Base-by-base conservation (phyloP, 2,113 vertebrate genomes). In the Pomatorhinus ruficollis region DNA sequence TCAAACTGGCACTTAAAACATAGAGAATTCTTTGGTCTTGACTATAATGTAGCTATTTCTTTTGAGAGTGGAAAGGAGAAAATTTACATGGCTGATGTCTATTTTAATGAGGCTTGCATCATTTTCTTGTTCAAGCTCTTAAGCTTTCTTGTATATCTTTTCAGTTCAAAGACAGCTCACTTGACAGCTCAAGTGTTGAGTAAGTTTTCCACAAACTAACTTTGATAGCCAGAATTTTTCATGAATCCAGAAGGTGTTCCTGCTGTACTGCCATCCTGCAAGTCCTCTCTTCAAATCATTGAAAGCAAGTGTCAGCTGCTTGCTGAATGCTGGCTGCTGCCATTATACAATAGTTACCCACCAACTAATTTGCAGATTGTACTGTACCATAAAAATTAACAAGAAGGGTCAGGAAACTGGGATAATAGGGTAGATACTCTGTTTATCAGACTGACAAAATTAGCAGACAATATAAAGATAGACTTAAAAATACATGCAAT, bases 391-490 rank as follows among this genome's bases (percentile, higher is more conserved):
- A 59, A 91, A 95, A 82, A 37, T 47, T 30, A 53, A 72, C 72
- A 66, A 91, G 87, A 66, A 93, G 47, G 65, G 64, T 87, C 40
- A 95, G 87, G 61, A 89, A 37, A 88, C 13, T 44, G 64, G 54
- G 53, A 50, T 24, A 89, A 60, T 82, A 72, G 93, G 92, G 16
- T 57, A 69, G n/a, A 47, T 70, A 42, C 7, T 56, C n/a, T 53
- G 35, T 92, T 94, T 96, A 80, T 79, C 50, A 84, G 77, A 91
- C 44, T 92, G 83, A 63, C 44, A 88, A 77, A 95, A 90, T 91
- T 83, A 92, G 37, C 64, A 87, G 81, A 52, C 79, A 68, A 72
- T 90, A 77, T 63, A 83, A 95, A 83, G 42, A 50, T 77, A 56
- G 12, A 75, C 9, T 72, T 96, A 63, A 92, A 92, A 93, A 60